Base-by-base conservation (phyloP, 2,888 invertebrate genomes). In the Netelia melanura region DNA sequence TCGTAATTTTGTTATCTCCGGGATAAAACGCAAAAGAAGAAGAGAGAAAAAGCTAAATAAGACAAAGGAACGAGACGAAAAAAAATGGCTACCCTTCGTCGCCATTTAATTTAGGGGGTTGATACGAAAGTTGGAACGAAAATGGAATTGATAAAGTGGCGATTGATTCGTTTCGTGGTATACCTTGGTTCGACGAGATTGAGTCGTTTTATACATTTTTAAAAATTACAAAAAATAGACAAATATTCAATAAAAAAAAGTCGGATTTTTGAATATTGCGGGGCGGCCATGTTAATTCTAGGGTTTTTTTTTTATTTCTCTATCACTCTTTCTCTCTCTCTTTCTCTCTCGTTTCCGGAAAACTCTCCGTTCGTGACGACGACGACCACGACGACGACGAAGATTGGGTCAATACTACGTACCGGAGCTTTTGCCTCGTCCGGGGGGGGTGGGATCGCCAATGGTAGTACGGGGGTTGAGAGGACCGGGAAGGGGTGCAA, bases 331-430 rank as follows among this genome's bases (percentile, higher is more conserved):
- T 61, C 14, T 43, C 38, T n/a, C n/a, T 64, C 58, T 2, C 44
- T 77, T 58, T 58, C 54, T 61, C 38, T 38, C 52, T n/a, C 58
- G 58, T n/a, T 48, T 70, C 43, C 21, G 65, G 48, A 56, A 48
- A 17, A 64, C 56, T 72, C 54, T 70, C 62, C 14, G 65, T 70
- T 72, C 30, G 74, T 70, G 81, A 84, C 74, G 84, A 84, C 81
- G 74, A 71, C 70, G 79, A 79, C 74, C 67, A 83, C 52, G 68
- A 77, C 58, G 77, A 78, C 77, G 84, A 84, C 54, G 77, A 81
- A 84, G 84, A 81, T 81, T 84, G 84, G 84, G 81, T 84, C 84
- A 81, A 84, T 84, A 84, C 84, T 77, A 52, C 62, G 58, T 54
- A 75, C 64, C 25, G 21, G 74, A 58, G 21, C 68, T 25, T n/a